A percentile compares a stretch with the other conserved stretches of the same genome.
These are phyloP conservation scores for Thunnus thynnus DNA, from an alignment of 2,113 vertebrate genomes.

Conservation along the genomic window DNA sequence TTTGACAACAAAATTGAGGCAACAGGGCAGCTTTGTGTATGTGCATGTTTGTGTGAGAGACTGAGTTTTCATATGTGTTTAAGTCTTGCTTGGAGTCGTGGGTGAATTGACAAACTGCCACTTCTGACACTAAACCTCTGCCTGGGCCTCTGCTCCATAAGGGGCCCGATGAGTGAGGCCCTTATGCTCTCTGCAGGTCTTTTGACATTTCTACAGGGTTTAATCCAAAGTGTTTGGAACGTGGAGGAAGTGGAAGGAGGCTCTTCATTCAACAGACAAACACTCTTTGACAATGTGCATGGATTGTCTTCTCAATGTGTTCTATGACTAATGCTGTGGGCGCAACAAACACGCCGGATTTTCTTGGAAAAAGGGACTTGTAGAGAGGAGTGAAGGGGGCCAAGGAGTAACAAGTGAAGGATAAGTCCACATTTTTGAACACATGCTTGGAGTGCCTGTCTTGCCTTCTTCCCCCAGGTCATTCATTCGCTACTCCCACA, in stretches of 20 bases:
- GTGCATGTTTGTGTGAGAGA: constrained; percentile 21
- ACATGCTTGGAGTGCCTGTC: constrained; percentile 67
- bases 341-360: constrained; percentile 37
- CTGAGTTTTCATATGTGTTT: constrained; percentile 36
- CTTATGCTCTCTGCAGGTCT: constrained; percentile 48
- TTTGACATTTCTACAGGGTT: constrained; percentile 57
- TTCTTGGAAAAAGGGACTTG: constrained; percentile 27
- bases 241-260: constrained; percentile 64
- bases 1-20: constrained; percentile 16
- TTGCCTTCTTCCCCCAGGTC: constrained; percentile 68
- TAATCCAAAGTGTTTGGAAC: constrained; percentile 66
- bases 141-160: constrained; percentile 50
- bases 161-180: constrained; percentile 67
- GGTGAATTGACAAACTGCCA: constrained; percentile 63
- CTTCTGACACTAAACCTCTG: constrained; percentile 61
- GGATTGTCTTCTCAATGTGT: constrained; percentile 63
- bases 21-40: constrained; percentile 28
- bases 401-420: constrained; percentile 40
- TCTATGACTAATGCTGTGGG: constrained; percentile 61
- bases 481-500: constrained; percentile 73
- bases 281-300: constrained; percentile 67
- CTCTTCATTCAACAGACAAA: constrained; percentile 71
- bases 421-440: constrained; percentile 59
- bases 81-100: constrained; percentile 40
- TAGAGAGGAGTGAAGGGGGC: not conserved